Evolutionary conservation across 2,888 invertebrate species (phyloP), one percentile per base, ranked within the genome.

Genomic region (Zelleria hepariella): DNA sequence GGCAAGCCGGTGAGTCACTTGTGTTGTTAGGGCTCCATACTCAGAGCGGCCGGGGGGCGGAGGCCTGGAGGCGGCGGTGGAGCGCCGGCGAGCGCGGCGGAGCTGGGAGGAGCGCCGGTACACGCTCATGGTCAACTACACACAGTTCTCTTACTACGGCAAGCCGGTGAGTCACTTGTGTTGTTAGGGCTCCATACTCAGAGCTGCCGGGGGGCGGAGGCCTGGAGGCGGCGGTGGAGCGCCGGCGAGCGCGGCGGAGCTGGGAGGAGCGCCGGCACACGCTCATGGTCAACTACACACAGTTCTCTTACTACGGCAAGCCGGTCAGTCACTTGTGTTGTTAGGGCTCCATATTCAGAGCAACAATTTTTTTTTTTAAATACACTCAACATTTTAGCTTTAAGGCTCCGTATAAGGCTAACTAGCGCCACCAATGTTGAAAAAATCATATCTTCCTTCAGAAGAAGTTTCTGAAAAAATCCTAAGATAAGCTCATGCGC

Each of bases 221-320:
- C 5, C 77, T 89, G 51, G 88, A 89, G 66, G 92, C 92, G 57
- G 85, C 86, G 59, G 88, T 93, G 59, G 78, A 93, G 67, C 91
- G 91, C 67, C 81, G 93, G 61, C 87, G 94, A 60, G 93, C 94
- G 71, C 87, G 91, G 63, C 90, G 95, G 62, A 88, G 92, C 21
- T 98, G 98, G 98, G 93, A 95, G 73, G 94, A 95, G 68, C 93
- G 93, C 57, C 89, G 97, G 59, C 92, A 94, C 72, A 93, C 93
- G 59, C 90, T 96, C 58, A 90, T 98, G 86, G 97, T 97, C 76
- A 95, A 98, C 68, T 98, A 98, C 76, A 93, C 94, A 58, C 96
- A 98, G 78, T 97, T 95, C 76, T 95, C 95, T 58, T 96, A 94
- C 74, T 96, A 95, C 75, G 94, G 95, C 2, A 93, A 94, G 74